Percentiles rank a stretch among this genome's conserved stretches.
phyloP scores from a whole-genome alignment of 1,140 invertebrate genomes.

The Drosophila varians region DNA sequence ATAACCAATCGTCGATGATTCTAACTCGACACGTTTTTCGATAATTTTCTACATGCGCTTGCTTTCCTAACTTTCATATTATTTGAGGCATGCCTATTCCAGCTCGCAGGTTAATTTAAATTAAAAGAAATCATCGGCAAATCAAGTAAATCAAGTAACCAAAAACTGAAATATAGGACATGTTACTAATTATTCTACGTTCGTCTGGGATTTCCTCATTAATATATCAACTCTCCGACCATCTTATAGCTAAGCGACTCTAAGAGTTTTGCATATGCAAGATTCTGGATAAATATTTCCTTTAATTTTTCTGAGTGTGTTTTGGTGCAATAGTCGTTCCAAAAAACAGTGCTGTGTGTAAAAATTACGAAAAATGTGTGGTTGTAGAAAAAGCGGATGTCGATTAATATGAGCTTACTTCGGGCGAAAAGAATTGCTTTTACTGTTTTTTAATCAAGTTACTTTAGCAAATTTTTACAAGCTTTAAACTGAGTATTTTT shows the following conservation, averaged over 20 bases:
- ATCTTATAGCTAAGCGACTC: not conserved
- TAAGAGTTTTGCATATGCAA: slow-evolving; percentile 23
- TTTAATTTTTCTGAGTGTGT: not conserved
- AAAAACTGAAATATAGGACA: slow-evolving; percentile 72
- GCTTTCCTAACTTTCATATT: slow-evolving; percentile 11
- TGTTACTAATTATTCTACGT: slow-evolving; percentile 23
- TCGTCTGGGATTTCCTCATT: slow-evolving; percentile 5
- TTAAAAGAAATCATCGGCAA: slow-evolving; percentile 37
- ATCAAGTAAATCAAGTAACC: slow-evolving; percentile 37
- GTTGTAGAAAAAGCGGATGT: not conserved
- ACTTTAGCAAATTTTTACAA: too few relatives aligned
- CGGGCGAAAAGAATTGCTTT: not conserved
- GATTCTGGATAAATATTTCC: slow-evolving; percentile 3
- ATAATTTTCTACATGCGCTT: slow-evolving; percentile 51
- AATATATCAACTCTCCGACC: not conserved
- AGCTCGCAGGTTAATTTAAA: slow-evolving; percentile 26
- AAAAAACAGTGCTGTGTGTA: slow-evolving; percentile 31
- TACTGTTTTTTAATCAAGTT: not conserved
- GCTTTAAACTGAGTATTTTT: too few relatives aligned
- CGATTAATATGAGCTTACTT: slow-evolving; percentile 12
- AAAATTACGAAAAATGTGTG: slow-evolving; percentile 4
- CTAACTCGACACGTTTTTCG: not conserved
- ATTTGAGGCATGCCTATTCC: slow-evolving; percentile 44
- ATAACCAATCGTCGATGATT: not conserved
- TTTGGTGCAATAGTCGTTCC: slow-evolving; percentile 40